These are phyloP conservation scores for Notoglanidium macrostoma DNA, from an alignment of 2,797 vertebrate species.

Conservation along the genomic window DNA sequence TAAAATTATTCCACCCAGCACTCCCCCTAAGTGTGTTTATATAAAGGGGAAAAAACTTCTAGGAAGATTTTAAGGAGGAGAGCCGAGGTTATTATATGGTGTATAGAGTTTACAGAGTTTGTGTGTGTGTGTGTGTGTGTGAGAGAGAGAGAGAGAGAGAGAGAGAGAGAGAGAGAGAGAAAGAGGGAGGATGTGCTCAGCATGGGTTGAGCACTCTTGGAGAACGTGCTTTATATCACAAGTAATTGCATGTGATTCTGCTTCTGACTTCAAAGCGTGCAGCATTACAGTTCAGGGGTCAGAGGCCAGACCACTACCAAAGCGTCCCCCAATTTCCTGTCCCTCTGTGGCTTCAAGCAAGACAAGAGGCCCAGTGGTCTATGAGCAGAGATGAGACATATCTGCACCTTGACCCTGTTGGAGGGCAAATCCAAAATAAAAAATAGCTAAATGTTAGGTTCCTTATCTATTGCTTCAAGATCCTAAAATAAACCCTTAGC, in stretches of 20 bases:
- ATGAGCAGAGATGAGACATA: conserved; percentile 52
- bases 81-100: conserved; percentile 10
- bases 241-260: conserved; percentile 77
- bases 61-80: conserved; percentile 8
- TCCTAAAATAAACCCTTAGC: neutral
- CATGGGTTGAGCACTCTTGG: conserved; percentile 64
- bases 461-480: neutral
- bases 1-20: conserved; percentile 29
- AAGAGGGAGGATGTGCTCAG: conserved; percentile 66
- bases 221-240: conserved; percentile 69
- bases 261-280: conserved; percentile 73
- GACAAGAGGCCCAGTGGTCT: conserved; percentile 43
- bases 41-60: conserved; percentile 22
- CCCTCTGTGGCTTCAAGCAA: conserved; percentile 65
- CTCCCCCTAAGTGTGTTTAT: conserved; percentile 29
- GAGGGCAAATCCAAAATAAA: conserved; percentile 16
- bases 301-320: conserved; percentile 70
- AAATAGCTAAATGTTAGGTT: neutral
- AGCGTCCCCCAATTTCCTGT: conserved; percentile 77
- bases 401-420: conserved; percentile 21
- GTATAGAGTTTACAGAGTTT: conserved; percentile 31
- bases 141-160: neutral
- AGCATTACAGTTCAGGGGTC: conserved; percentile 72
- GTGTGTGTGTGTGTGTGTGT: conserved; percentile 35
- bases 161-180: conserved; percentile 3